Evolutionary conservation across 2,113 vertebrate species (phyloP).

Genomic region (Amblyornis subalaris): DNA sequence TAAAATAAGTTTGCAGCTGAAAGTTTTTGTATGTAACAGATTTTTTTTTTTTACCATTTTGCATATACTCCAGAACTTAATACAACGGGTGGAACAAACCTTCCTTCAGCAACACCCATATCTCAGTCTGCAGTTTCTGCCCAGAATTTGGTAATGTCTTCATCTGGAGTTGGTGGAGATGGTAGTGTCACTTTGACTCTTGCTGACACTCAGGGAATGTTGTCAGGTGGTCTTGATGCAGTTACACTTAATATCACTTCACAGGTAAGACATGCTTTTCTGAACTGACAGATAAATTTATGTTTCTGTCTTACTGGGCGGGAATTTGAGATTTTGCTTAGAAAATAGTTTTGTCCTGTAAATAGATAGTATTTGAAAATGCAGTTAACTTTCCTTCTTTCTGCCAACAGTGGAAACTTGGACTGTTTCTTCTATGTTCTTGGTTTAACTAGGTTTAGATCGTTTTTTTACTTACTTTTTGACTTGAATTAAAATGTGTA

Average conservation of each 20-base stretch:
- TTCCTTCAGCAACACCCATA: constrained; percentile 78
- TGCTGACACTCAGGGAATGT: constrained; percentile 91
- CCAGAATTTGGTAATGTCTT: constrained; percentile 91
- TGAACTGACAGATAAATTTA: background rate
- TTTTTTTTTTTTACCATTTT: background rate
- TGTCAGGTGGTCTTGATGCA: constrained; percentile 83
- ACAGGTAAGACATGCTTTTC: constrained; percentile 73
- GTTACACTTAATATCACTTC: constrained; percentile 92
- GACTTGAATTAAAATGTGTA: background rate
- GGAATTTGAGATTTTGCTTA: background rate
- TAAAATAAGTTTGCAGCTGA: background rate
- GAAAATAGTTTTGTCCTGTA: background rate
- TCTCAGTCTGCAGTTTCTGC: constrained; percentile 79
- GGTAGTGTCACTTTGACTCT: constrained; percentile 91
- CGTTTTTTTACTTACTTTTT: background rate
- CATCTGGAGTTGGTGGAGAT: constrained; percentile 82
- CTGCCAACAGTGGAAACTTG: background rate
- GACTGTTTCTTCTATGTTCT: background rate
- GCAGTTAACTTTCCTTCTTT: background rate
- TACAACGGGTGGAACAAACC: constrained; percentile 70
- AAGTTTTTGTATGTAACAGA: background rate
- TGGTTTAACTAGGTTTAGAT: background rate
- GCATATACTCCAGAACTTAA: constrained; percentile 64
- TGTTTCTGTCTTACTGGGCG: background rate
- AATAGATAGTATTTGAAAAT: background rate